Evolutionary conservation across 2,113 vertebrate species (phyloP).

Genomic region (Cephalopholis sonnerati): DNA sequence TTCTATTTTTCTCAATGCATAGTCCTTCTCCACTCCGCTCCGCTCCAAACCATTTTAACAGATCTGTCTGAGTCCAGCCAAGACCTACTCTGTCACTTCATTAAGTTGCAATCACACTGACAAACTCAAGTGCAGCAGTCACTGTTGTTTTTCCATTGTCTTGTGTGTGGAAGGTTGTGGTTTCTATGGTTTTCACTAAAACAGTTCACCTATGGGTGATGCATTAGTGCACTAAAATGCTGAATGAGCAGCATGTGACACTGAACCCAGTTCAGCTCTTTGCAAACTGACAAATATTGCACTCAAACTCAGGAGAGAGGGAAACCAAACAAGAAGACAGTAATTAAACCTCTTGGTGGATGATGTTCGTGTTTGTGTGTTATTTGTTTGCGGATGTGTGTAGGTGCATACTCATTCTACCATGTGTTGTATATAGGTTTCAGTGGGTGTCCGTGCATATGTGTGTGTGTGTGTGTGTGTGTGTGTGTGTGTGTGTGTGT

Average conservation of each 20-base stretch:
- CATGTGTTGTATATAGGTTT: background rate
- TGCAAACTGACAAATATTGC: background rate
- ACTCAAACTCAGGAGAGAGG: background rate
- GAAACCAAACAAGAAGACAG: no score
- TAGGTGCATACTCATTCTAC: background rate
- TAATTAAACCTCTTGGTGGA: no score
- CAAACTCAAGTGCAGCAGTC: slow-evolving; percentile 32
- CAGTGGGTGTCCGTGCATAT: background rate
- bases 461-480: background rate
- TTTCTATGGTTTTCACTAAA: background rate
- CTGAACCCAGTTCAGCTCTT: background rate
- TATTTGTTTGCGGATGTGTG: background rate
- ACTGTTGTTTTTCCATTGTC: slow-evolving; percentile 36
- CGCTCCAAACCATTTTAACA: background rate
- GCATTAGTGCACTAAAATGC: background rate
- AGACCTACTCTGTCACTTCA: slow-evolving; percentile 52
- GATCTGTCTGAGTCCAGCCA: background rate
- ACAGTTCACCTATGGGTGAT: background rate
- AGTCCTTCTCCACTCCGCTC: background rate
- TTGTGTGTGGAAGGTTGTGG: background rate
- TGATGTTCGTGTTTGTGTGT: background rate
- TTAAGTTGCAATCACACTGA: slow-evolving; percentile 42
- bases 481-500: background rate
- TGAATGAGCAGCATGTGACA: slow-evolving; percentile 11
- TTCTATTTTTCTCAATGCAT: background rate